Evolutionary conservation across 2,797 vertebrate species (phyloP).

Genomic region (Antrozous pallidus): DNA sequence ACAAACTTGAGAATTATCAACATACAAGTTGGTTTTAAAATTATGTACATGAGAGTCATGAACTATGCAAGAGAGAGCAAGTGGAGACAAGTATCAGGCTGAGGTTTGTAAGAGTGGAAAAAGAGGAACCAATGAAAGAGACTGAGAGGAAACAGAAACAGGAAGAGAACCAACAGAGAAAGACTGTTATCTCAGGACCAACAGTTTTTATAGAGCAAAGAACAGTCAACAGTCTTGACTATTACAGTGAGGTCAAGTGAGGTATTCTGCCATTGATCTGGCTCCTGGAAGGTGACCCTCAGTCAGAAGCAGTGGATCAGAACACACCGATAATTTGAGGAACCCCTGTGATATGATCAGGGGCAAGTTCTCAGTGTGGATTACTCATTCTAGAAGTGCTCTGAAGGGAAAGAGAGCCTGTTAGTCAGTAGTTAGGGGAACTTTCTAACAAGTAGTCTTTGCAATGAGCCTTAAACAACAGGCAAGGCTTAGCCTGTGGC

Average conservation of each 20-base stretch:
- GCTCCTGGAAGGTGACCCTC: neutral
- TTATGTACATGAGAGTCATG: neutral
- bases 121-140: neutral
- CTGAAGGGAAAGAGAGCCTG: neutral
- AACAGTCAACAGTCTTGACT: neutral
- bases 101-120: neutral
- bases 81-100: neutral
- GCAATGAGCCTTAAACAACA: neutral
- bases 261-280: neutral
- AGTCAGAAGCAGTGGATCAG: neutral
- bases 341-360: neutral
- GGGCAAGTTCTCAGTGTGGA: neutral
- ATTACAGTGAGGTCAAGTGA: neutral
- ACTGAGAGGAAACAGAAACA: neutral
- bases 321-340: neutral
- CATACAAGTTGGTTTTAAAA: neutral
- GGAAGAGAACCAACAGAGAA: neutral
- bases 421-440: neutral
- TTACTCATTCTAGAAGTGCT: neutral
- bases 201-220: neutral
- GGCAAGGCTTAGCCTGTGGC: neutral
- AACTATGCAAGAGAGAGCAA: neutral
- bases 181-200: neutral
- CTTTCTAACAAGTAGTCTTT: neutral
- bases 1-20: neutral